phyloP scores from a whole-genome alignment of 2,888 invertebrate genomes.

The Merodon equestris region DNA sequence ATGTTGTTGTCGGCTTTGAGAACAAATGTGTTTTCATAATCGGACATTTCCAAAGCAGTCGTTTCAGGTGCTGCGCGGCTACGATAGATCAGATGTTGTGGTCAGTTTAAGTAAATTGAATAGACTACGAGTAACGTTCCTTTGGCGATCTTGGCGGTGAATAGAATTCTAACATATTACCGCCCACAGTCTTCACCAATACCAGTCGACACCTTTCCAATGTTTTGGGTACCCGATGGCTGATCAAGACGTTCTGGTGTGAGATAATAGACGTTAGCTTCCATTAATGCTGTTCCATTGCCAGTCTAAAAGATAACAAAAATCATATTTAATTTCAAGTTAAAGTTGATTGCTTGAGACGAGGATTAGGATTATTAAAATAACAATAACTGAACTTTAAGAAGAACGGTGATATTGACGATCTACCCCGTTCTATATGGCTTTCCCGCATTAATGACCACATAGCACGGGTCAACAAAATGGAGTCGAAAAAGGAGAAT shows the following conservation, averaged over 20 bases:
- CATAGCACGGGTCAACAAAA: no score
- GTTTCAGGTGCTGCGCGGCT: slow-evolving; percentile 95
- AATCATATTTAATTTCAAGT: no score
- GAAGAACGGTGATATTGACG: no score
- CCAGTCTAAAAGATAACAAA: slow-evolving; percentile 71
- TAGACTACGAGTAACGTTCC: slow-evolving; percentile 79
- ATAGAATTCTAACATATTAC: slow-evolving; percentile 95
- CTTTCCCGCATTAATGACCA: no score
- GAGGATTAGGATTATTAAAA: no score
- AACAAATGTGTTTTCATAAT: slow-evolving; percentile 97
- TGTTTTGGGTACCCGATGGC: slow-evolving; percentile 89
- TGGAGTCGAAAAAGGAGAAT: no score
- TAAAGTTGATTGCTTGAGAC: no score
- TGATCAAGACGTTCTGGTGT: slow-evolving; percentile 94
- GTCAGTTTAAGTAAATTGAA: not conserved
- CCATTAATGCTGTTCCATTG: slow-evolving; percentile 82
- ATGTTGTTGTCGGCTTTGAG: slow-evolving; percentile 95
- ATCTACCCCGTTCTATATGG: no score
- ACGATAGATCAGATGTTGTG: no score
- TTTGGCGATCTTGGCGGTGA: slow-evolving; percentile 96
- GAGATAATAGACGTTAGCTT: slow-evolving; percentile 94
- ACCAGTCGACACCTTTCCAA: slow-evolving; percentile 97
- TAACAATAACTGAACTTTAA: no score
- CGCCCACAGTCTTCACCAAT: slow-evolving; percentile 94
- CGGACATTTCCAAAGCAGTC: slow-evolving; percentile 97